phyloP scores from a whole-genome alignment of 2,888 invertebrate genomes.

The Synergus itoensis region DNA sequence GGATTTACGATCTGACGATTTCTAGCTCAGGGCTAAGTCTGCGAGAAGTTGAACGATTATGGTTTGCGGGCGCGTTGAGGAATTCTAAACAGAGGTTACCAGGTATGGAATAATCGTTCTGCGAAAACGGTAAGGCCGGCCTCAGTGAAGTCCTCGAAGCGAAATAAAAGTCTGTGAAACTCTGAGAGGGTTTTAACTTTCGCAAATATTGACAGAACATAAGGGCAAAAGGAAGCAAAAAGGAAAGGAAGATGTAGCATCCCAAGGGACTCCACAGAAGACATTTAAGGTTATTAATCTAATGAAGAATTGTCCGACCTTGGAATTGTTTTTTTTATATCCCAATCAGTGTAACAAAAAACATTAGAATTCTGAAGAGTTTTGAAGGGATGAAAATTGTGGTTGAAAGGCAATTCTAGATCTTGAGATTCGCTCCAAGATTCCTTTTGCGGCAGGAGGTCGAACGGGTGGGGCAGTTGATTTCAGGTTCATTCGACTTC shows the following conservation, averaged over 20 bases:
- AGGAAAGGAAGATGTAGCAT: no score
- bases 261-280: no score
- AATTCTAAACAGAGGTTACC: conserved; percentile 38
- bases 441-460: conserved; percentile 67
- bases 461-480: conserved; percentile 72
- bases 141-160: conserved; percentile 29
- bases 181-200: neutral
- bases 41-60: conserved; percentile 29
- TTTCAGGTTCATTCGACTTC: conserved; percentile 70
- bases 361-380: neutral
- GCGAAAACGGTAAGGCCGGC: conserved; percentile 22
- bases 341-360: no score
- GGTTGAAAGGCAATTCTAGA: neutral
- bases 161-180: conserved; percentile 15
- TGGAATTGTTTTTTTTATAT: no score
- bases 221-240: no score
- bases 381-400: neutral
- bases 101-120: conserved; percentile 35
- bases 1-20: neutral
- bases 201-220: neutral
- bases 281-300: no score
- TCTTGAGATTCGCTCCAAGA: conserved; percentile 14
- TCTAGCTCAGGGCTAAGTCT: conserved; percentile 22
- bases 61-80: conserved; percentile 35
- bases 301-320: no score